Base-by-base conservation (phyloP, 2,797 vertebrate genomes). In the Malurus leucopterus region DNA sequence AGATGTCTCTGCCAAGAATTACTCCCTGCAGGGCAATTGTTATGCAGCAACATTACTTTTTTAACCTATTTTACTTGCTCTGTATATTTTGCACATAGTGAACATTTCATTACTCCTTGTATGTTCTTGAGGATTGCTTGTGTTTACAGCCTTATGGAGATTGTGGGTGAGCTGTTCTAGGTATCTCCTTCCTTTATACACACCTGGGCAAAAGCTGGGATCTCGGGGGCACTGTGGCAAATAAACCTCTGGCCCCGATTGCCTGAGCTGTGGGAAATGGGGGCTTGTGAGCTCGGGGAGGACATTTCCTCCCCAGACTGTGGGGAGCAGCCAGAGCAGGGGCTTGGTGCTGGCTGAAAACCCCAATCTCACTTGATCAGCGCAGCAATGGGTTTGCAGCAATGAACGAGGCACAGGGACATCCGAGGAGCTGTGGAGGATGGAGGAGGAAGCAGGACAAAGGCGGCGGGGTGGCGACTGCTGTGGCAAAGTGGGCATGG, bases 361-460 rank as follows among this genome's bases (percentile, higher is more conserved):
- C 4, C 30, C 11, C 30, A 15, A 13, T 30, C 43, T 75, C 13
- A 2, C 22, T 17, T 49, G 29, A 41, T 30, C 26, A 30, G 12
- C 7, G 10, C 15, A 29, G 19, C 29, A 5, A 0, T 36, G 36
- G 0, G 47, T 32, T 71, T 78, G 74, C 59, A 78, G 44, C 1
- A 1, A 61, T 21, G 41, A 78, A 3, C 40, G 22, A 57, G 46
- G 27, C 59, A 76, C 18, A 34, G n/a, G 30, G 0, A 1, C 16
- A n/a, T 12, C 32, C 1, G 1, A 30, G 41, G 1, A 64, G 9
- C 29, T 69, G 49, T 8, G 8, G 5, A 7, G 11, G 22, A 20
- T 19, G 0, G 0, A 8, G 6, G 12, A 62, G 22, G 13, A 50
- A 74, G 43, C 4, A 7, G 32, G 51, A n/a, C 15, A 41, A 69